Conservation (phyloP, 2,797 vertebrate genomes). For the Echeneis naucrates region DNA sequence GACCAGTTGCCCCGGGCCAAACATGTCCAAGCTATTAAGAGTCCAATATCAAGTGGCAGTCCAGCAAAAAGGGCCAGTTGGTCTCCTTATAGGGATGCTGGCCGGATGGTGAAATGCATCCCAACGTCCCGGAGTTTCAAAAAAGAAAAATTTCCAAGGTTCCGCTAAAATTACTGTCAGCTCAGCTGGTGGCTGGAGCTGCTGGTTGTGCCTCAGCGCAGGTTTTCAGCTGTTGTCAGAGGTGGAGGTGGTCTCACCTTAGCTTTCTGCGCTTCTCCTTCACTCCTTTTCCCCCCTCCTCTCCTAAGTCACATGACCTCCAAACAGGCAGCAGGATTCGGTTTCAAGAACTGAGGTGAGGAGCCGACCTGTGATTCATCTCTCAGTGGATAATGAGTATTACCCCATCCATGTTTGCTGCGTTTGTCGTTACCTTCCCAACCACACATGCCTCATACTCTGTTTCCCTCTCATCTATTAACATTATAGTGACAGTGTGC, state of each 20-base stretch:
- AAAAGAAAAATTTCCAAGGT: background rate
- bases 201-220: slow-evolving; percentile 37
- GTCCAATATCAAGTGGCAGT: slow-evolving; percentile 45
- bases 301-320: slow-evolving; percentile 73
- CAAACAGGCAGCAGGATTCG: slow-evolving; percentile 58
- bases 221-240: slow-evolving; percentile 58
- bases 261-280: slow-evolving; percentile 67
- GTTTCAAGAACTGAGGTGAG: slow-evolving; percentile 62
- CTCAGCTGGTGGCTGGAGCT: slow-evolving; percentile 24
- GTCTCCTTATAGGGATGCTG: slow-evolving; percentile 40
- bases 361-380: slow-evolving; percentile 61
- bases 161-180: background rate
- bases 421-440: slow-evolving; percentile 47
- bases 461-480: background rate
- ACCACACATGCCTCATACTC: background rate
- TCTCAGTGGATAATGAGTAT: slow-evolving; percentile 41
- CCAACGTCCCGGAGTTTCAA: slow-evolving; percentile 19
- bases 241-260: slow-evolving; percentile 74
- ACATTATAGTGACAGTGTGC: background rate
- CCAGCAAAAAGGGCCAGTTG: slow-evolving; percentile 36
- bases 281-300: slow-evolving; percentile 56
- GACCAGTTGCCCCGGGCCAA: slow-evolving; percentile 82
- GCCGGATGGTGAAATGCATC: slow-evolving; percentile 49
- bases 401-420: slow-evolving; percentile 22
- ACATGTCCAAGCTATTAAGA: slow-evolving; percentile 79